phyloP scores from a whole-genome alignment of 2,113 vertebrate species.

The Nyctibius bracteatus region DNA sequence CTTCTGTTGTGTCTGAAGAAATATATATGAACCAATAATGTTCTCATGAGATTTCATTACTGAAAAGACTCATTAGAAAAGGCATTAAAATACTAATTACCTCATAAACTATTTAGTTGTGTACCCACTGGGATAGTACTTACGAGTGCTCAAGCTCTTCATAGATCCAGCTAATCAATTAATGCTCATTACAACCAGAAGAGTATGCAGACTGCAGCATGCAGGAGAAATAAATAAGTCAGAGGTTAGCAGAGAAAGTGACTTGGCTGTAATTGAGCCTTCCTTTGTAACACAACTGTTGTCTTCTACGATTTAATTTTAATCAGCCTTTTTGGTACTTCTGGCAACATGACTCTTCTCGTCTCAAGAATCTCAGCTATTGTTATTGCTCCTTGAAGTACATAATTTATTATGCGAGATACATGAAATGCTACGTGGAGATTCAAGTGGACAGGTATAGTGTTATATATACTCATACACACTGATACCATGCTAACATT shows the following conservation, averaged over 20 bases:
- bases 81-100: conserved; percentile 86
- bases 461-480: too few species aligned
- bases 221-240: conserved; percentile 71
- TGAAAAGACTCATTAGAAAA: conserved; percentile 85
- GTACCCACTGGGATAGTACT: conserved; percentile 87
- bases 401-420: conserved; percentile 29
- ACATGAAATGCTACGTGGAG: background rate
- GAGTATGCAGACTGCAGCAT: conserved; percentile 66
- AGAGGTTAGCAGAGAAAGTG: conserved; percentile 62
- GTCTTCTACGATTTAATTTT: conserved; percentile 65
- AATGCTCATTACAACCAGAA: conserved; percentile 87
- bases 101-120: conserved; percentile 98
- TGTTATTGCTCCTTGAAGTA: conserved; percentile 3
- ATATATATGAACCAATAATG: conserved; percentile 74
- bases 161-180: conserved; percentile 94
- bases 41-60: conserved; percentile 80
- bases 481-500: background rate
- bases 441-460: background rate
- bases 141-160: conserved; percentile 82
- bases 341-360: conserved; percentile 2
- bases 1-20: conserved; percentile 71
- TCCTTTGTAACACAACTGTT: conserved; percentile 61
- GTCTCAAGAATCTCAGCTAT: conserved; percentile 40
- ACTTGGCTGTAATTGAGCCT: conserved; percentile 46
- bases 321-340: conserved; percentile 36